These are phyloP conservation scores for Hippotragus niger DNA, from an alignment of 2,113 vertebrate species.

Conservation along the genomic window DNA sequence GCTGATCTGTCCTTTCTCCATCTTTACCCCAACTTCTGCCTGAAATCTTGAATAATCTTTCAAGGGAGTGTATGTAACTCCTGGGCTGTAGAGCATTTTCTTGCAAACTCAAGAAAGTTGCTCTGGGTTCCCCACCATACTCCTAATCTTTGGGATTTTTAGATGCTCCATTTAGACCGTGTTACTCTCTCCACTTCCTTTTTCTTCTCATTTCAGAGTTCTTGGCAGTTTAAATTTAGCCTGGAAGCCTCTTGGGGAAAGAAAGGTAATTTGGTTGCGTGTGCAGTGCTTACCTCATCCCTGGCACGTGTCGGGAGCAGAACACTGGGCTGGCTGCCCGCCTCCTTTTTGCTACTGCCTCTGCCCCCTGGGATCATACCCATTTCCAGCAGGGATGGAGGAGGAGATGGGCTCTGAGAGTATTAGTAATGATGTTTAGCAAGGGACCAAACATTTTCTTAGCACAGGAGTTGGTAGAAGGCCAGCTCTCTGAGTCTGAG, in stretches of 20 bases:
- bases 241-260: not conserved
- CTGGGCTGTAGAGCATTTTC: not conserved
- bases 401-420: not conserved
- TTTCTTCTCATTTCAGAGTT: not conserved
- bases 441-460: not conserved
- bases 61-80: not conserved
- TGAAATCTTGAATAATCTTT: not conserved
- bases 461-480: not conserved
- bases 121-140: not conserved
- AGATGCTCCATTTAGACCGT: not conserved
- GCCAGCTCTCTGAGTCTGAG: not conserved
- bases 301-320: not conserved
- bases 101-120: not conserved
- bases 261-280: not conserved
- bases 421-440: not conserved
- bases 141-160: not conserved
- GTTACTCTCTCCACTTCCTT: not conserved
- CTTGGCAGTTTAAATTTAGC: constrained; percentile 15
- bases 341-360: not conserved
- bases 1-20: not conserved
- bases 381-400: not conserved
- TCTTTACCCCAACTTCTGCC: not conserved
- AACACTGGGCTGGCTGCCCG: not conserved
- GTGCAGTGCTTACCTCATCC: not conserved
- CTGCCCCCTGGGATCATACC: not conserved